These are phyloP conservation scores for Odontophorus gujanensis DNA, from an alignment of 2,113 vertebrate genomes.

Conservation along the genomic window DNA sequence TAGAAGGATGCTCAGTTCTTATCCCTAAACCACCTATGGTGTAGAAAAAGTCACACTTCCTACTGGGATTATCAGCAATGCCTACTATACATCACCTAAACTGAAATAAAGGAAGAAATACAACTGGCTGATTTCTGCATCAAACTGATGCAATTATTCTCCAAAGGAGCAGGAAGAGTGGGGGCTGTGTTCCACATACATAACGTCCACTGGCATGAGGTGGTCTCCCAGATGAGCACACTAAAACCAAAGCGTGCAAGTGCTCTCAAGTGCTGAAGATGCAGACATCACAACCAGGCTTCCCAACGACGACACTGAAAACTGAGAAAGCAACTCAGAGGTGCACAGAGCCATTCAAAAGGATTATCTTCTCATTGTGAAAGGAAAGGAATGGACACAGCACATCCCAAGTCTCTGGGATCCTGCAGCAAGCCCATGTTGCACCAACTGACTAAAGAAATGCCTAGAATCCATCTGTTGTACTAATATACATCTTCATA, in stretches of 20 bases:
- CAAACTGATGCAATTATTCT: not conserved
- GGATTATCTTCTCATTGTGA: not conserved
- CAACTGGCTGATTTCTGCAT: not conserved
- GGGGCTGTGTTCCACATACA: not conserved
- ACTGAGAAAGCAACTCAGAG: not conserved
- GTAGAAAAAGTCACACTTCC: not conserved
- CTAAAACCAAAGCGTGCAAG: not conserved
- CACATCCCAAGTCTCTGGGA: not conserved
- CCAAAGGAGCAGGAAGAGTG: not conserved
- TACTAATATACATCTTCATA: not conserved
- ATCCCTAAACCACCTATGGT: not conserved
- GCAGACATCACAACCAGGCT: not conserved
- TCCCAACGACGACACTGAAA: not conserved
- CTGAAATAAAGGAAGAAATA: not conserved
- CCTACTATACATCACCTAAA: not conserved
- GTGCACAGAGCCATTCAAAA: not conserved
- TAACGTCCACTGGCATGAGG: not conserved
- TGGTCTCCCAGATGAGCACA: not conserved
- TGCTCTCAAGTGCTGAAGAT: not conserved
- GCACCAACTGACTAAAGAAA: not conserved
- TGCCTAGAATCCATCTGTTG: not conserved
- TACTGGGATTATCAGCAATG: not conserved
- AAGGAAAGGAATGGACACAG: not conserved
- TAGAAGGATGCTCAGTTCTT: not conserved
- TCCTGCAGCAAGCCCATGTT: not conserved